These are phyloP conservation scores for Orchestes rusci DNA, from an alignment of 2,888 invertebrate species.

Conservation along the genomic window DNA sequence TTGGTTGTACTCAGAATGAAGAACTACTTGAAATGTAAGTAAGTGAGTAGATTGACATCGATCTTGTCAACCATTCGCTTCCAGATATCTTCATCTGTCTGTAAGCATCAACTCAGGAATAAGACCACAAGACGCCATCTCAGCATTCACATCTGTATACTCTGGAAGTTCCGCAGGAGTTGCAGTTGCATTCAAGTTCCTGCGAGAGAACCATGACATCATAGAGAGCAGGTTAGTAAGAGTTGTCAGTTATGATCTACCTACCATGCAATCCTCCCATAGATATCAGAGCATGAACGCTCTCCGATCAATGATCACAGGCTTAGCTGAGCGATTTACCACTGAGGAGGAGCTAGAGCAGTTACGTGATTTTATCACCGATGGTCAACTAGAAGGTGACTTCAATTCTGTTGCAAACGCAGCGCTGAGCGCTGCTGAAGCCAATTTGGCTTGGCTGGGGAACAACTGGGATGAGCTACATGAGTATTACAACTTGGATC, in stretches of 20 bases:
- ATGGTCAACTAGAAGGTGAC: constrained; percentile 11
- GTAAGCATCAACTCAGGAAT: constrained; percentile 37
- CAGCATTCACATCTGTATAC: constrained; percentile 47
- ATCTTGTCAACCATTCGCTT: too few species aligned
- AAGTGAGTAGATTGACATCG: too few species aligned
- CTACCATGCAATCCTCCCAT: too few species aligned
- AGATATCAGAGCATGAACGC: constrained; percentile 24
- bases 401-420: constrained; percentile 13
- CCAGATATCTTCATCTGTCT: constrained; percentile 33
- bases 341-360: constrained; percentile 12
- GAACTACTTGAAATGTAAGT: constrained; percentile 50
- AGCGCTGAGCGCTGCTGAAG: constrained; percentile 15
- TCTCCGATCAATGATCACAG: constrained; percentile 21
- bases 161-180: constrained; percentile 48
- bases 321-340: constrained; percentile 26
- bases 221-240: constrained; percentile 36
- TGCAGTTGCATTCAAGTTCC: constrained; percentile 46
- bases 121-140: constrained; percentile 44
- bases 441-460: constrained; percentile 21
- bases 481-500: constrained; percentile 15
- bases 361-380: constrained; percentile 17
- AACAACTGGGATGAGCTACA: constrained; percentile 17
- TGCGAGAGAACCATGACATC: constrained; percentile 40
- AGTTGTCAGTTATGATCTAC: too few species aligned
- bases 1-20: constrained; percentile 59